Conservation (phyloP, 2,113 vertebrate species). For the Spheniscus mendiculus region DNA sequence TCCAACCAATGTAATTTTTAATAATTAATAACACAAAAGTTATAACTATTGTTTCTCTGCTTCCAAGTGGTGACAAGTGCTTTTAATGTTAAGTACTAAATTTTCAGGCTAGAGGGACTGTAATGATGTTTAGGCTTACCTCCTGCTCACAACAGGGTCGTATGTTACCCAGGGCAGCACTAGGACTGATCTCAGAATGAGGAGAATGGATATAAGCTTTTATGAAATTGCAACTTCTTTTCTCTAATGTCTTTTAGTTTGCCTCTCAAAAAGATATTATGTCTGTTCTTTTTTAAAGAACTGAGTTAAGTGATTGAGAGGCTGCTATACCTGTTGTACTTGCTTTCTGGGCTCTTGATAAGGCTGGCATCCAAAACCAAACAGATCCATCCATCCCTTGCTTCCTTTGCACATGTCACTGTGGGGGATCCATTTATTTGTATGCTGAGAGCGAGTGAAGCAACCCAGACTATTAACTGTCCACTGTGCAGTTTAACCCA, state of each 20-base stretch:
- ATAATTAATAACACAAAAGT: no score
- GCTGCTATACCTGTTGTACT: neutral
- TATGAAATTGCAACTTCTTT: neutral
- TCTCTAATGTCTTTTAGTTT: neutral
- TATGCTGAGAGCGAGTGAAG: neutral
- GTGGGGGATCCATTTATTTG: neutral
- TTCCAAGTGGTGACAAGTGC: no score
- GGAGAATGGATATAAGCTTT: neutral
- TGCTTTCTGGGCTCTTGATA: neutral
- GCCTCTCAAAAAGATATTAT: neutral
- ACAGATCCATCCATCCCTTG: neutral
- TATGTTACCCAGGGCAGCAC: neutral
- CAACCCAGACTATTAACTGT: neutral
- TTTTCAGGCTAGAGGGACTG: neutral
- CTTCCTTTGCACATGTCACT: neutral
- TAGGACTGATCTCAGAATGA: neutral
- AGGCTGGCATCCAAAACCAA: neutral
- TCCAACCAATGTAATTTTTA: neutral
- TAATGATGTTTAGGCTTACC: neutral
- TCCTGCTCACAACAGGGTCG: neutral
- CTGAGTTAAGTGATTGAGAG: neutral
- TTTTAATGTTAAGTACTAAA: neutral
- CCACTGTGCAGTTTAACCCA: neutral
- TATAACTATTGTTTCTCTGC: no score
- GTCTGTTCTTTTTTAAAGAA: neutral